A percentile compares a stretch with the other conserved stretches of the same genome.
These are phyloP conservation scores for Sardinella longiceps DNA, from an alignment of 2,797 vertebrate species.

Conservation along the genomic window DNA sequence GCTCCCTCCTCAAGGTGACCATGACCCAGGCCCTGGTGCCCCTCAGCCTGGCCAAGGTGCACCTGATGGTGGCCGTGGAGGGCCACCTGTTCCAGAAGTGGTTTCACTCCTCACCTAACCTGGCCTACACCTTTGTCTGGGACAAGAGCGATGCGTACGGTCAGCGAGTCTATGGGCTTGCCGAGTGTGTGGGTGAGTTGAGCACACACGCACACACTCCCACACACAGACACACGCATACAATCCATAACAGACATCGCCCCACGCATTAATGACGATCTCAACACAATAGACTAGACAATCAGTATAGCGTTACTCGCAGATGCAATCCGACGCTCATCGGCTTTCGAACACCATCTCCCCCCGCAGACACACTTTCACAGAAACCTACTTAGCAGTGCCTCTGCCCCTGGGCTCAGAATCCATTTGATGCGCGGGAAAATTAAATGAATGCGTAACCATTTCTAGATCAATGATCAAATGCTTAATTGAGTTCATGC, in stretches of 20 bases:
- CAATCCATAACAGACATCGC: too few species aligned
- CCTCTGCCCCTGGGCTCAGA: slow-evolving; percentile 12
- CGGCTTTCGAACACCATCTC: background rate
- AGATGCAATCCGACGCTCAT: background rate
- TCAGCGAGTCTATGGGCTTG: slow-evolving; percentile 85
- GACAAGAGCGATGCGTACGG: slow-evolving; percentile 88
- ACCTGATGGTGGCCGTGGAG: slow-evolving; percentile 88
- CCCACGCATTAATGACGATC: background rate
- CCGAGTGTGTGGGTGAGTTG: slow-evolving; percentile 86
- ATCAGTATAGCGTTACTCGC: background rate
- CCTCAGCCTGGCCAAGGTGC: slow-evolving; percentile 85
- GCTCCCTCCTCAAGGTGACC: slow-evolving; percentile 84
- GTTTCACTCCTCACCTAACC: slow-evolving; percentile 86
- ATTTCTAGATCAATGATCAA: slow-evolving; percentile 40
- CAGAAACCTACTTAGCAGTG: slow-evolving; percentile 12
- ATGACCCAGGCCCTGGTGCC: slow-evolving; percentile 87
- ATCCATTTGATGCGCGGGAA: background rate
- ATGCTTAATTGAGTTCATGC: slow-evolving; percentile 52
- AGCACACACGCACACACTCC: background rate
- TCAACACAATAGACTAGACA: background rate
- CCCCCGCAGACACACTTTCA: background rate
- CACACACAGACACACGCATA: background rate
- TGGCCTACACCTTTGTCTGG: slow-evolving; percentile 89
- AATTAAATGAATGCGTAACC: slow-evolving; percentile 18
- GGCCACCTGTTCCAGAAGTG: slow-evolving; percentile 89